Percentiles rank a stretch among this genome's conserved stretches.
Conservation (phyloP, 2,797 vertebrate genomes). For the Helostoma temminkii region DNA sequence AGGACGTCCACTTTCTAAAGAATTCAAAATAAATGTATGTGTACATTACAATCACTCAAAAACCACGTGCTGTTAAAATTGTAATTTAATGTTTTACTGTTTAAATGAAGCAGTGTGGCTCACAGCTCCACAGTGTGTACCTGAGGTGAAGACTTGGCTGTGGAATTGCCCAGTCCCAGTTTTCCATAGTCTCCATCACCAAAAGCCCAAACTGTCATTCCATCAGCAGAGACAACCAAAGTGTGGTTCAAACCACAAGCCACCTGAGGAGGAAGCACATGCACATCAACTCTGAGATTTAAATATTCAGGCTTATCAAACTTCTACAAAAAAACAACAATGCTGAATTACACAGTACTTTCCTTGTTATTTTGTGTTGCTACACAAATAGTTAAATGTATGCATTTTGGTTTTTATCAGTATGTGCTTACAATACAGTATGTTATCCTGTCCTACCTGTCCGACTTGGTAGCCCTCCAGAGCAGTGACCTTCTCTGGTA, state of each 20-base stretch:
- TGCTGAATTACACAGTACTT: too few species aligned
- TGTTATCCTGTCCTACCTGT: slow-evolving; percentile 73
- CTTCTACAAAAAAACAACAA: background rate
- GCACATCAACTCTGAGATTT: background rate
- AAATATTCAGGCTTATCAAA: background rate
- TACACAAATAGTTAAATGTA: too few species aligned
- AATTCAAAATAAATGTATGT: background rate
- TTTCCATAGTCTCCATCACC: slow-evolving; percentile 89
- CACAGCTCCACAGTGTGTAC: slow-evolving; percentile 51
- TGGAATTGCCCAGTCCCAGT: slow-evolving; percentile 87
- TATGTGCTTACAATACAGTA: too few species aligned
- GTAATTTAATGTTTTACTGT: background rate
- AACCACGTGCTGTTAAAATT: fast-evolving
- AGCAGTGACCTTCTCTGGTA: slow-evolving; percentile 86
- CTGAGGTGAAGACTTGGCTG: slow-evolving; percentile 88
- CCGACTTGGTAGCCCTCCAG: slow-evolving; percentile 86
- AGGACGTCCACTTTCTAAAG: slow-evolving; percentile 85
- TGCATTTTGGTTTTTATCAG: too few species aligned
- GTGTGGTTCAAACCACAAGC: slow-evolving; percentile 88
- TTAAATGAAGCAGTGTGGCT: background rate
- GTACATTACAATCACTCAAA: background rate
- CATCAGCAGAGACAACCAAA: slow-evolving; percentile 84
- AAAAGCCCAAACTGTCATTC: slow-evolving; percentile 87
- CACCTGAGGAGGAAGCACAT: slow-evolving; percentile 72
- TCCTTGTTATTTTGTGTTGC: too few species aligned